phyloP scores from a whole-genome alignment of 1,140 invertebrate genomes.

The Tetragnatha versicolor region DNA sequence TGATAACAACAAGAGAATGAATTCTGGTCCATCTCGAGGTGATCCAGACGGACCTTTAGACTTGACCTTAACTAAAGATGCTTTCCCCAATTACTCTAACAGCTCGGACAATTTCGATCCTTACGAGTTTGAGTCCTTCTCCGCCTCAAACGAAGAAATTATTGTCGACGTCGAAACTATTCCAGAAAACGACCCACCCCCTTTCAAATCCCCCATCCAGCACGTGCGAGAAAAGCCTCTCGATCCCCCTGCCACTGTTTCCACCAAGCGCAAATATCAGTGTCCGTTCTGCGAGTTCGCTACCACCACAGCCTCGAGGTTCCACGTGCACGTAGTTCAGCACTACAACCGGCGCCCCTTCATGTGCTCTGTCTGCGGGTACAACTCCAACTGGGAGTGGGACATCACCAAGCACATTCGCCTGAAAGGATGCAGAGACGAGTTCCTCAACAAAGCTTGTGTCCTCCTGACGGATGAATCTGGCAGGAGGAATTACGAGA shows the following conservation, averaged over 20 bases:
- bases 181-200: not conserved
- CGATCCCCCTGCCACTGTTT: not conserved
- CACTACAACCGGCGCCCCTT: slow-evolving; percentile 93
- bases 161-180: not conserved
- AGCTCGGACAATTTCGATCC: not conserved
- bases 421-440: slow-evolving; percentile 79
- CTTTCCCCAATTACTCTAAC: slow-evolving; percentile 15
- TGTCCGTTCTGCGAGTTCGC: slow-evolving; percentile 90
- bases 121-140: slow-evolving; percentile 30
- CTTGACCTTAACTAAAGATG: slow-evolving; percentile 29
- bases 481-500: slow-evolving; percentile 87
- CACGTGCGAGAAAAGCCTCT: not conserved
- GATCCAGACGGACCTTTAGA: slow-evolving; percentile 35
- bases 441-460: slow-evolving; percentile 76
- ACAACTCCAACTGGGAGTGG: slow-evolving; percentile 94
- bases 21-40: not conserved
- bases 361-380: slow-evolving; percentile 91
- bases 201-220: not conserved
- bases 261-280: slow-evolving; percentile 70
- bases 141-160: not conserved
- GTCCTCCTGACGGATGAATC: slow-evolving; percentile 91
- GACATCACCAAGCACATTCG: slow-evolving; percentile 96
- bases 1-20: slow-evolving; percentile 13
- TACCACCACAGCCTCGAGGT: slow-evolving; percentile 85
- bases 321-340: slow-evolving; percentile 91